phyloP scores from a whole-genome alignment of 2,113 vertebrate genomes.

The Leucopternis melanops region DNA sequence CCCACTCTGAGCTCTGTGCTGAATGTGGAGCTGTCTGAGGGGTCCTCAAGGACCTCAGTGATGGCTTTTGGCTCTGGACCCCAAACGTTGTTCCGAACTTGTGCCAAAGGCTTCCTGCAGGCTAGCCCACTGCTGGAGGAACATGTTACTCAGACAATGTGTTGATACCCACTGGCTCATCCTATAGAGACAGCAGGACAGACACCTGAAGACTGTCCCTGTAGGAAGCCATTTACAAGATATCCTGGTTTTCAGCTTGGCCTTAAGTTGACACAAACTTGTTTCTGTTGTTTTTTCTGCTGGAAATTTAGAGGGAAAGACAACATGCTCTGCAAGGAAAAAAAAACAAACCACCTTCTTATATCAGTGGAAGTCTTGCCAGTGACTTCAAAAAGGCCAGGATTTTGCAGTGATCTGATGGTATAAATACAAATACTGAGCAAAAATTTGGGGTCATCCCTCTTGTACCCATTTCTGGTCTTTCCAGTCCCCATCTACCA shows the following conservation, averaged over 20 bases:
- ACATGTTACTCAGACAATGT: neutral
- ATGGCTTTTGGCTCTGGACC: neutral
- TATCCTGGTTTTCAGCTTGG: neutral
- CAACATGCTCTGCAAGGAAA: neutral
- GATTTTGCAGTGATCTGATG: neutral
- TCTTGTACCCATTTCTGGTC: neutral
- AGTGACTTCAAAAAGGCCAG: neutral
- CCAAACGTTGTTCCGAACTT: neutral
- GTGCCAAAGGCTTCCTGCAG: neutral
- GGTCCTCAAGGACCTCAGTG: neutral
- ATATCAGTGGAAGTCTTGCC: neutral
- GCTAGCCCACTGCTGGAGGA: neutral
- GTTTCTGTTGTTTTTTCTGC: neutral
- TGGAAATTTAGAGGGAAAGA: neutral
- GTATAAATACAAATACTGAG: neutral
- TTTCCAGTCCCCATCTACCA: neutral
- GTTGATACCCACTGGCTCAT: accelerated
- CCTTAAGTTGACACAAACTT: neutral
- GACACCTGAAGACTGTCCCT: neutral
- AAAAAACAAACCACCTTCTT: neutral
- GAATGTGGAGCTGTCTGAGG: neutral
- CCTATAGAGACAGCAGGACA: neutral
- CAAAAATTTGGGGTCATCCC: neutral
- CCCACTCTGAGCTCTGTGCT: neutral
- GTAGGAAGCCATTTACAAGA: neutral